Evolutionary conservation across 1,140 invertebrate species (phyloP).

Genomic region (Megathymus violae): DNA sequence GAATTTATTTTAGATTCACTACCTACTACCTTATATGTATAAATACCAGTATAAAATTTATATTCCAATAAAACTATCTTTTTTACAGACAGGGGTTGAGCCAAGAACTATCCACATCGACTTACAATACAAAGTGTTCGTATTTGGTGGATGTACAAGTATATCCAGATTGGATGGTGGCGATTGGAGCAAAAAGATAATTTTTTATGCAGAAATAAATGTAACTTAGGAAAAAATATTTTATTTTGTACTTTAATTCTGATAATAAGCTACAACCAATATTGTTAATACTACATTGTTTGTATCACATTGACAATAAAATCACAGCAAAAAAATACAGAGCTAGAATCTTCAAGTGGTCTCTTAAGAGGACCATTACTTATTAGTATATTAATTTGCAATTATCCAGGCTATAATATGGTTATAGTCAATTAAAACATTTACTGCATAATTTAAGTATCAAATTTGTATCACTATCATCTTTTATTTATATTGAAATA

Average conservation of each 20-base stretch:
- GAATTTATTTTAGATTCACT: too few species aligned
- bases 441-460: neutral
- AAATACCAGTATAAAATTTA: too few species aligned
- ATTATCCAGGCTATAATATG: too few species aligned
- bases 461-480: neutral
- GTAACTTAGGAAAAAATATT: neutral
- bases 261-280: neutral
- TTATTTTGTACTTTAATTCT: constrained; percentile 18
- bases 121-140: constrained; percentile 79
- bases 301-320: too few species aligned
- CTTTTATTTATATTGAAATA: too few species aligned
- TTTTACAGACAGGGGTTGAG: constrained; percentile 69
- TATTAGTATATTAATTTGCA: too few species aligned
- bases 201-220: constrained; percentile 16
- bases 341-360: too few species aligned
- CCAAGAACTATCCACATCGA: constrained; percentile 69
- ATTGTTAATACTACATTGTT: neutral
- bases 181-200: constrained; percentile 77
- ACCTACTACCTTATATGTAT: too few species aligned
- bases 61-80: too few species aligned
- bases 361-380: too few species aligned
- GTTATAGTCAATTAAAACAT: too few species aligned
- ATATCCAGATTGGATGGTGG: constrained; percentile 79
- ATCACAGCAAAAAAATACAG: too few species aligned
- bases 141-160: constrained; percentile 80